A percentile compares a stretch with the other conserved stretches of the same genome.
Evolutionary conservation across 2,797 vertebrate genomes (phyloP).

Genomic region (Centroberyx gerrardi): DNA sequence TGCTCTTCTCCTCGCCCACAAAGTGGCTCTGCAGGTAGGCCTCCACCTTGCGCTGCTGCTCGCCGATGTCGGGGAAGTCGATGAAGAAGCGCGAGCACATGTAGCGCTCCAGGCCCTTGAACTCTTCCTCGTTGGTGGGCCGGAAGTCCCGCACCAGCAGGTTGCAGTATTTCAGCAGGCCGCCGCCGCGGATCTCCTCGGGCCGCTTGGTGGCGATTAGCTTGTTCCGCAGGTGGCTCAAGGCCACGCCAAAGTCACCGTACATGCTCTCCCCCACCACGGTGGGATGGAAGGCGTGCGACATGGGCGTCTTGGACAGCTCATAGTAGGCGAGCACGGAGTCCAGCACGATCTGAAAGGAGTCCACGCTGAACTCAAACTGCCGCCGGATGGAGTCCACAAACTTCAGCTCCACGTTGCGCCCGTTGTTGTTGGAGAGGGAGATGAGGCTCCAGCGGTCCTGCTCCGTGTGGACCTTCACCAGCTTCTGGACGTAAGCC

Average conservation of each 20-base stretch:
- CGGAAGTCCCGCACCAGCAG: slow-evolving; percentile 94
- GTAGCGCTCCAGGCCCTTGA: slow-evolving; percentile 95
- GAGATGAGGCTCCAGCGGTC: slow-evolving; percentile 99
- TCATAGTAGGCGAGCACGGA: slow-evolving; percentile 93
- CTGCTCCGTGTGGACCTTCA: slow-evolving; percentile 94
- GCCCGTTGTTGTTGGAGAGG: slow-evolving; percentile 95
- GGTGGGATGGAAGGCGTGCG: slow-evolving; percentile 88
- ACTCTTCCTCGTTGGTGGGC: slow-evolving; percentile 91
- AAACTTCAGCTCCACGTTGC: slow-evolving; percentile 98
- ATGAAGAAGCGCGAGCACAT: slow-evolving; percentile 99
- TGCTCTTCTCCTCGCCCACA: slow-evolving; percentile 94
- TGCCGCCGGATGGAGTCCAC: slow-evolving; percentile 95
- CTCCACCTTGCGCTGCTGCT: slow-evolving; percentile 97
- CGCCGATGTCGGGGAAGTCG: slow-evolving; percentile 96
- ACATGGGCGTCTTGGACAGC: slow-evolving; percentile 87
- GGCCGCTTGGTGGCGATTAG: slow-evolving; percentile 96
- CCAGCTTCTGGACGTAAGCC: slow-evolving; percentile 97
- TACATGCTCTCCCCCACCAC: slow-evolving; percentile 95
- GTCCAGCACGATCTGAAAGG: slow-evolving; percentile 97
- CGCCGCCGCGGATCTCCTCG: slow-evolving; percentile 96
- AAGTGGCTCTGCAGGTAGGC: slow-evolving; percentile 99
- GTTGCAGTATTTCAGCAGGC: slow-evolving; percentile 98
- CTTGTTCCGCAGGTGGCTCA: slow-evolving; percentile 93
- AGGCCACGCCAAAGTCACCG: slow-evolving; percentile 91
- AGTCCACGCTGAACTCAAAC: slow-evolving; percentile 99